Percentiles rank a stretch among this genome's conserved stretches.
phyloP scores from a whole-genome alignment of 2,113 vertebrate species.

The Plotosus lineatus region DNA sequence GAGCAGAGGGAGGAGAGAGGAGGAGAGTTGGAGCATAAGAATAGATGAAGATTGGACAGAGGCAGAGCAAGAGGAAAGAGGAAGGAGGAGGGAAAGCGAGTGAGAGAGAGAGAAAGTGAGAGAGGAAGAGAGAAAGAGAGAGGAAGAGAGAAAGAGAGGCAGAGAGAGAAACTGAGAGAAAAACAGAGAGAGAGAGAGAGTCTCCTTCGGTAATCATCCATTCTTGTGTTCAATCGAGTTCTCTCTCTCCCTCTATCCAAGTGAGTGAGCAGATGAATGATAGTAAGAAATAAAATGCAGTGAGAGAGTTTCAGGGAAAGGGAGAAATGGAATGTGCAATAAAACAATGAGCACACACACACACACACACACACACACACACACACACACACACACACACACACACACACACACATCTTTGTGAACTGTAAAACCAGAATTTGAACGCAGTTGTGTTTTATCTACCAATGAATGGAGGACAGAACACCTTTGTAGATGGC shows the following conservation, averaged over 20 bases:
- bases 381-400: constrained; percentile 22
- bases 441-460: background rate
- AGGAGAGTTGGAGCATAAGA: constrained; percentile 21
- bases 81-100: background rate
- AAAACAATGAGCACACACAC: constrained; percentile 9
- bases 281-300: constrained; percentile 27
- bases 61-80: constrained; percentile 15
- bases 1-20: constrained; percentile 26
- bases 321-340: constrained; percentile 4
- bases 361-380: constrained; percentile 33
- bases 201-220: background rate
- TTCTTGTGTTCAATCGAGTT: background rate
- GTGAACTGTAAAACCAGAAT: background rate
- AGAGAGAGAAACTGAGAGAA: background rate
- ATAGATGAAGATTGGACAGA: constrained; percentile 19
- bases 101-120: constrained; percentile 5
- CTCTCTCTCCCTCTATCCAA: background rate
- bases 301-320: constrained; percentile 10
- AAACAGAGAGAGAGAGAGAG: background rate
- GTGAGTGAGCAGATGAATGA: constrained; percentile 6
- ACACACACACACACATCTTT: constrained; percentile 9
- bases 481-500: too few relatives aligned
- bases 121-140: background rate
- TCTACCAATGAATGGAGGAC: too few relatives aligned
- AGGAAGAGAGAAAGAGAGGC: constrained; percentile 17